Evolutionary conservation across 2,888 invertebrate genomes (phyloP), one percentile per base, ranked within the genome.

Genomic region (Apodemia zela): DNA sequence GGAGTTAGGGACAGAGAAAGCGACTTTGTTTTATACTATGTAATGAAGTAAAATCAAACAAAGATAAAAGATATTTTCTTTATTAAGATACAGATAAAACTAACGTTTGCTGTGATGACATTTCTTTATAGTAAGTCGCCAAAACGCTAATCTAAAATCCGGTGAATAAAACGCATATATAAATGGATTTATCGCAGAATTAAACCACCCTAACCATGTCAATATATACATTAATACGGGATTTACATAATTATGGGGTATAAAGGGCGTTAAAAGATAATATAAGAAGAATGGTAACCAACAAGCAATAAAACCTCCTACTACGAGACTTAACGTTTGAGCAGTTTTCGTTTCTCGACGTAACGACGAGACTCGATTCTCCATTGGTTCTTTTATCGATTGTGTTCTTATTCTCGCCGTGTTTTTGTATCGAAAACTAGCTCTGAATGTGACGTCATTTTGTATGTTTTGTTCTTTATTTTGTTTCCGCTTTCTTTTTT

Each of bases 121-220:
- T 76, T 94, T 94, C 67, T 93, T 94, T 63, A 95, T 93, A 0
- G 97, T 97, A 45, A 97, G 85, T 68, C 96, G 93, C 97, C 97
- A 97, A 77, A 97, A 97, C 0, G 97, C 97, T 71, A 96, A 93
- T 75, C 97, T 93, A 79, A 97, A 97, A 80, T 97, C 97, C 0
- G 95, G 95, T 67, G 96, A 97, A 84, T 97, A 97, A 78, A 97
- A 97, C 21, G 97, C 97, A 77, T 97, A 97, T 74, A 97, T 97
- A 79, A 97, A 97, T 0, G 97, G 97, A 86, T 97, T 97, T 69
- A 97, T 96, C 5, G 97, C 97, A 0, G 97, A 97, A 80, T 97
- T 97, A 74, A 97, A 95, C 97, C 97, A 97, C 0, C 97, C 97
- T 51, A 97, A 87, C 97, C 97, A 97, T 1, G 97, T 97, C 62